Base-by-base conservation (phyloP, 2,888 invertebrate genomes). In the Sphecodes monilicornis region DNA sequence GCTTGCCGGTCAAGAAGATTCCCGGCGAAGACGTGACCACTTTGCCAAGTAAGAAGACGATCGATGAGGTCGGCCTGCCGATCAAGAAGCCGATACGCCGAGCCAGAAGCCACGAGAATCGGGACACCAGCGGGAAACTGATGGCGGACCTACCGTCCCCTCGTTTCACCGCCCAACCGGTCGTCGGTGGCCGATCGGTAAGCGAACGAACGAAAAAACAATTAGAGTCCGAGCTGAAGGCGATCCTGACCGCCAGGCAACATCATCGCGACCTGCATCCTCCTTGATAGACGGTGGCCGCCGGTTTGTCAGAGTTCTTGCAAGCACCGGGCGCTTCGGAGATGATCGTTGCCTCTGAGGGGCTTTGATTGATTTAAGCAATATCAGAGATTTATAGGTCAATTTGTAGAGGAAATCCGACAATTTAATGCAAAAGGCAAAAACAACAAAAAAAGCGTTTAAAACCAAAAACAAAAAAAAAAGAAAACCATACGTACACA, bases 321-420 rank as follows among this genome's bases (percentile, higher is more conserved):
- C 90, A 89, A 90, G 87, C 84, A 89, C 83, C 76, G 82, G 72
- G 86, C 68, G 88, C 89, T 90, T 90, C 79, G 84, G 75, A 80
- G 90, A 90, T 92, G 90, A 90, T 92, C 91, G 92, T 90, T 91
- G 94, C 94, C 94, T 94, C 93, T 94, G 94, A 94, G 94, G 93
- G 94, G 94, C 94, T 94, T 92, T 93, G 90, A 92, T 94, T 92
- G 92, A 92, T 93, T 94, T 92, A 94, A 94, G 94, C 94, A 94
- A 94, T 94, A 94, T 94, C 94, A 94, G 94, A 94, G 94, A 94
- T 93, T 94, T 94, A 91, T 94, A 94, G 94, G 93, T 94, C 93
- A 94, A 94, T 94, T 94, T 93, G 90, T 93, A 94, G 91, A 90
- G 84, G 88, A 92, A 54, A 92, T 92, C 90, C 90, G 90, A 92